A percentile compares a stretch with the other conserved stretches of the same genome.
phyloP scores from a whole-genome alignment of 2,797 vertebrate species.

The Ciconia nigra region DNA sequence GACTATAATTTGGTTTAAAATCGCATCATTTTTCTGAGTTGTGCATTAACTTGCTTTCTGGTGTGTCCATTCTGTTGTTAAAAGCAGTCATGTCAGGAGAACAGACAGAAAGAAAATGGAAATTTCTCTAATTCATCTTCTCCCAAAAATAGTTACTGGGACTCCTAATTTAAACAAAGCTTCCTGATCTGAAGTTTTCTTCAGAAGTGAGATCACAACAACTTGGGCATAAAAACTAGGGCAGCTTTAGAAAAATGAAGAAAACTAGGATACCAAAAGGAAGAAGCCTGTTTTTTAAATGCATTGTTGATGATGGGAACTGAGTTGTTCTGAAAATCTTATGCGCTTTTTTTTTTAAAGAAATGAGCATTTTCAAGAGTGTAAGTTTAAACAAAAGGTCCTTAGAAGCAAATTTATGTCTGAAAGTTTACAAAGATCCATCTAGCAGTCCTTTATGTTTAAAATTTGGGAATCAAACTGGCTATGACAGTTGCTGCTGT shows the following conservation, averaged over 20 bases:
- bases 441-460: not conserved
- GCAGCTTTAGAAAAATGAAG: not conserved
- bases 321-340: not conserved
- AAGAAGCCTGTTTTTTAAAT: not conserved
- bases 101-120: not conserved
- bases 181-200: not conserved
- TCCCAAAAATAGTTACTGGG: not conserved
- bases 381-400: not conserved
- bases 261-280: not conserved
- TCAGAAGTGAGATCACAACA: not conserved
- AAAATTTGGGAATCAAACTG: not conserved
- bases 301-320: not conserved
- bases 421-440: not conserved
- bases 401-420: not conserved
- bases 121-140: not conserved
- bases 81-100: not conserved
- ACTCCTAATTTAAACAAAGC: not conserved
- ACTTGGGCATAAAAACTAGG: not conserved
- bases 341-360: not conserved
- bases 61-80: not conserved
- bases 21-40: not conserved
- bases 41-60: not conserved
- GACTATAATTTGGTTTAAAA: constrained; percentile 2
- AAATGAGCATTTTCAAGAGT: not conserved
- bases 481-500: not conserved